Evolutionary conservation across 2,113 vertebrate species (phyloP).

Genomic region (Xiphophorus hellerii): DNA sequence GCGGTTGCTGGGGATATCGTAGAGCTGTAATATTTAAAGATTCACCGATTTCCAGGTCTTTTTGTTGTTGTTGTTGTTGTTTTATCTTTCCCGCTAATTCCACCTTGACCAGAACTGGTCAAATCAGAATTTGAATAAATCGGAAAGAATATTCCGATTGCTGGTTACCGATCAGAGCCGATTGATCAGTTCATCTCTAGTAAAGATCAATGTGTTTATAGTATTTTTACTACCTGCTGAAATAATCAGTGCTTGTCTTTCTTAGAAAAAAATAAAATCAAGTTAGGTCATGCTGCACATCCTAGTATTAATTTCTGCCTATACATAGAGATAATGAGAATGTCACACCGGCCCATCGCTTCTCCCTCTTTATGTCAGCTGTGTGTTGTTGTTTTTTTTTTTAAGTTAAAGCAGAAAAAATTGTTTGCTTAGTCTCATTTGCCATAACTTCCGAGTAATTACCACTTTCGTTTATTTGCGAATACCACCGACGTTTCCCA

Average conservation of each 20-base stretch:
- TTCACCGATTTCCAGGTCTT: too few species aligned
- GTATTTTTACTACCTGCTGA: neutral
- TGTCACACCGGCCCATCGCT: neutral
- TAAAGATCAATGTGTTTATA: neutral
- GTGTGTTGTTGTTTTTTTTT: too few species aligned
- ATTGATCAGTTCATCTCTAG: neutral
- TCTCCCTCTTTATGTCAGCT: neutral
- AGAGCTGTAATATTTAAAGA: too few species aligned
- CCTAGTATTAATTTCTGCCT: neutral
- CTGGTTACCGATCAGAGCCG: neutral
- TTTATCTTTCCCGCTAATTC: too few species aligned
- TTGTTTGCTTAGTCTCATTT: too few species aligned
- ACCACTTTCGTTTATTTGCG: neutral
- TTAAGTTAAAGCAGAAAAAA: too few species aligned
- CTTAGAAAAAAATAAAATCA: too few species aligned
- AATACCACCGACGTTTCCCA: neutral
- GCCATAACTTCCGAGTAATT: too few species aligned
- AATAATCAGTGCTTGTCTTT: too few species aligned
- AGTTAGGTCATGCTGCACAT: neutral
- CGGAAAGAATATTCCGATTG: neutral
- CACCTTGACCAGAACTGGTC: too few species aligned
- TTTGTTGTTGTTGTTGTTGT: too few species aligned
- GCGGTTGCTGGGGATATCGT: too few species aligned
- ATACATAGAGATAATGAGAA: neutral
- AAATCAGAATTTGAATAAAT: neutral